A percentile compares a stretch with the other conserved stretches of the same genome.
Conservation (phyloP, 2,797 vertebrate genomes). For the Margarornis squamiger region DNA sequence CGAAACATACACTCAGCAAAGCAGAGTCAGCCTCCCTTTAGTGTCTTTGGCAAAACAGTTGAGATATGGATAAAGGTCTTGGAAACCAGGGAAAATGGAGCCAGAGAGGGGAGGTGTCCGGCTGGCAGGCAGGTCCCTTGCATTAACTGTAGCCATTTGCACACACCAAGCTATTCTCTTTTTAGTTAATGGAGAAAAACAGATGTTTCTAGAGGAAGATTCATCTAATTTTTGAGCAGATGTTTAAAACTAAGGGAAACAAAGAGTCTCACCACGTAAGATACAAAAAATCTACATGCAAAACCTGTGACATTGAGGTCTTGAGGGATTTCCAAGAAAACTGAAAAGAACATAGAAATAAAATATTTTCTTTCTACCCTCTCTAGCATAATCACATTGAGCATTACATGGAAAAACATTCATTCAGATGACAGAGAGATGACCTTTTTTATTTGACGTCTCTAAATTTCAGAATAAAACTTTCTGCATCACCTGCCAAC, state of each 20-base stretch:
- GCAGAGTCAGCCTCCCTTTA: neutral
- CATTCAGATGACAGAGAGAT: neutral
- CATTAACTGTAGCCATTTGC: neutral
- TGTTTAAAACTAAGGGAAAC: neutral
- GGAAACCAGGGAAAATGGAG: neutral
- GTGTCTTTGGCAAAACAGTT: neutral
- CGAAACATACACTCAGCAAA: neutral
- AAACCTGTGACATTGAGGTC: neutral
- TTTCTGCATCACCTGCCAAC: neutral
- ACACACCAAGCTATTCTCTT: neutral
- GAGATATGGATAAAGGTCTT: neutral
- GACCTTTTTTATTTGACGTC: neutral
- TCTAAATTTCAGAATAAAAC: neutral
- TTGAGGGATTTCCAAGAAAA: neutral
- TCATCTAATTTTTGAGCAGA: neutral
- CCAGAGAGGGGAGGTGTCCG: neutral
- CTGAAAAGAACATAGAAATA: neutral
- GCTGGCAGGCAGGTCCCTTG: neutral
- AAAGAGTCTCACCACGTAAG: neutral
- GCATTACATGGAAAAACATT: neutral
- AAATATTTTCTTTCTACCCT: neutral
- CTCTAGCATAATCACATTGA: neutral
- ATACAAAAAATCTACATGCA: neutral
- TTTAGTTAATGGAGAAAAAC: neutral
- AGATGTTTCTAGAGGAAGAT: neutral